Base-by-base conservation (phyloP, 2,113 vertebrate species). In the Corythoichthys intestinalis region DNA sequence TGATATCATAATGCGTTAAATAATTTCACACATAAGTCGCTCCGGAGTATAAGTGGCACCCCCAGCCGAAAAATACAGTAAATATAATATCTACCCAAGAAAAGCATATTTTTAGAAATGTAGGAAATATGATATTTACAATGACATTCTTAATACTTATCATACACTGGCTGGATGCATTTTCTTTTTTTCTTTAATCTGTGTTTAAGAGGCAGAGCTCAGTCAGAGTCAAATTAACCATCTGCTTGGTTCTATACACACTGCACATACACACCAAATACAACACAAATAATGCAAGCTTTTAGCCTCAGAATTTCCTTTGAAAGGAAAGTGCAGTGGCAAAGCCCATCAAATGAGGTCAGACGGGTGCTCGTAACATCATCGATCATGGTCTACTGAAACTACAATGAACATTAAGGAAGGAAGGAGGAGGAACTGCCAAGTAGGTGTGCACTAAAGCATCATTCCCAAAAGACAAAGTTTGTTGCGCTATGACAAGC, bases 231-330 rank as follows among this genome's bases (percentile, higher is more conserved):
- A 34, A 44, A 56, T 10, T 56, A 56, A 28, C 28, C 20, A 56
- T 56, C 53, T 56, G 53, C 53, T 56, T 56, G 53, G 53, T 4
- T 56, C 7, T 56, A 56, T 56, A 56, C 20, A 56, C n/a, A 56
- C n/a, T 34, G 50, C 50, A 52, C 50, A 53, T 17, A n/a, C n/a
- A n/a, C n/a, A 4, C 1, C 48, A 15, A n/a, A 8, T 20, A 20
- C 12, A 13, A 49, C 48, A 49, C 50, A 20, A 56, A 56, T 12
- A 28, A 56, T 56, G 20, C 20, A 56, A 11, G 8, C 28, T 34
- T 56, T 56, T 28, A 12, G 10, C 28, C 10, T 12, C 53, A 34
- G 53, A 12, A 56, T 10, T 56, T 8, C 10, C 20, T 17, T 52
- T n/a, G 4, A 52, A 52, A 52, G 15, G 15, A n/a, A 52, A 44